Evolutionary conservation across 2,797 vertebrate species (phyloP).

Genomic region (Apogon hyalosoma): DNA sequence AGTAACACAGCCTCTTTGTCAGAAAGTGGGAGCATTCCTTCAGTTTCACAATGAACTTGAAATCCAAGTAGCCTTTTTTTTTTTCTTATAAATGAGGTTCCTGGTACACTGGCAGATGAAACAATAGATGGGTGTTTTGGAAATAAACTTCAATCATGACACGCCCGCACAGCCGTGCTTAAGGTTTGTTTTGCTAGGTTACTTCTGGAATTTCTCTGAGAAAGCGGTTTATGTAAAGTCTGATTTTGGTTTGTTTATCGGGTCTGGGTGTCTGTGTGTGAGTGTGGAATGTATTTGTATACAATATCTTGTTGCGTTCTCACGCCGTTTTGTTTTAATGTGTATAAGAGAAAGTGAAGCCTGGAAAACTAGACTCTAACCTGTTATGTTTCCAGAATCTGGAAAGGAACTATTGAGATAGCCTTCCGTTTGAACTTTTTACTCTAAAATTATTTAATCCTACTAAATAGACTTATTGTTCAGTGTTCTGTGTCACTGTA

Average conservation of each 20-base stretch:
- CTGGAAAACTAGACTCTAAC: conserved; percentile 14
- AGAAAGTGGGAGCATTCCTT: conserved; percentile 28
- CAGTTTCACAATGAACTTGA: conserved; percentile 47
- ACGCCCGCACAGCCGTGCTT: background rate
- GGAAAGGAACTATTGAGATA: background rate
- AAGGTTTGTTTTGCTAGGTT: conserved; percentile 53
- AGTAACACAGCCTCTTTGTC: conserved; percentile 35
- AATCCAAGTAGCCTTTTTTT: conserved; percentile 27
- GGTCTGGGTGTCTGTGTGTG: conserved; percentile 36
- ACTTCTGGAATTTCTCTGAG: conserved; percentile 50
- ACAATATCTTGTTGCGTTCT: conserved; percentile 20
- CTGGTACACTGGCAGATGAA: conserved; percentile 34
- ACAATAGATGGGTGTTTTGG: conserved; percentile 59
- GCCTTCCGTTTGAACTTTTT: background rate
- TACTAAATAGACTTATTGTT: background rate
- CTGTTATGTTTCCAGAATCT: background rate
- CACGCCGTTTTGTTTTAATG: conserved; percentile 21
- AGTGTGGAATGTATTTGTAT: conserved; percentile 45
- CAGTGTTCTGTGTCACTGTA: background rate
- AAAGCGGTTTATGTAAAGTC: conserved; percentile 62
- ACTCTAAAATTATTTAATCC: background rate
- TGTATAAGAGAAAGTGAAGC: conserved; percentile 6
- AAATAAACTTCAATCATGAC: conserved; percentile 49
- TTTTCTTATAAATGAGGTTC: conserved; percentile 12
- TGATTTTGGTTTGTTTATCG: conserved; percentile 60